These are phyloP conservation scores for Tetramorium bicarinatum DNA, from an alignment of 2,888 invertebrate species.

Conservation along the genomic window DNA sequence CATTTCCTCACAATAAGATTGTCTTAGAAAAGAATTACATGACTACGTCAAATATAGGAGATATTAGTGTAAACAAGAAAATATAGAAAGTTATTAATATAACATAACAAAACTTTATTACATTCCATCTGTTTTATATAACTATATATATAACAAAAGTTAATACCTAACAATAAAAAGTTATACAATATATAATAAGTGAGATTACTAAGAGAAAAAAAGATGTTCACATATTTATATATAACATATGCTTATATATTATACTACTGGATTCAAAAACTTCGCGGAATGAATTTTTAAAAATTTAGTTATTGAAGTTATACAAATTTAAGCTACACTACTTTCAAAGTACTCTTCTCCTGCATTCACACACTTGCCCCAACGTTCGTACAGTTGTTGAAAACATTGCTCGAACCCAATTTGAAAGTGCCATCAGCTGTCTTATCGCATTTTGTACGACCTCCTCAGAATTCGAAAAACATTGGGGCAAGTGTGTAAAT, in stretches of 20 bases:
- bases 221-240: neutral
- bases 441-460: no score
- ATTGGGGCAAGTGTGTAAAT: no score
- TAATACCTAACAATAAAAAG: neutral
- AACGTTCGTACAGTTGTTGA: no score
- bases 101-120: neutral
- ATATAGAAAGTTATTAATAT: neutral
- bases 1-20: neutral
- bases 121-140: neutral
- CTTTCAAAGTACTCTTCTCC: no score
- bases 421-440: no score
- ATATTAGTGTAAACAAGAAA: neutral
- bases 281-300: no score
- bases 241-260: neutral
- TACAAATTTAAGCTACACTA: no score
- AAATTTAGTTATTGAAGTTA: no score
- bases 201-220: neutral
- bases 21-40: neutral
- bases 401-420: no score
- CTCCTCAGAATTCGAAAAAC: no score
- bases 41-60: neutral
- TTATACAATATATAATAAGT: constrained; percentile 1
- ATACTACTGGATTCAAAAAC: no score
- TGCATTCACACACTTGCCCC: no score
- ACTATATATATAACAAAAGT: neutral